Evolutionary conservation across 2,113 vertebrate species (phyloP), one percentile per base, ranked within the genome.

Genomic region (Sapayoa aenigma): DNA sequence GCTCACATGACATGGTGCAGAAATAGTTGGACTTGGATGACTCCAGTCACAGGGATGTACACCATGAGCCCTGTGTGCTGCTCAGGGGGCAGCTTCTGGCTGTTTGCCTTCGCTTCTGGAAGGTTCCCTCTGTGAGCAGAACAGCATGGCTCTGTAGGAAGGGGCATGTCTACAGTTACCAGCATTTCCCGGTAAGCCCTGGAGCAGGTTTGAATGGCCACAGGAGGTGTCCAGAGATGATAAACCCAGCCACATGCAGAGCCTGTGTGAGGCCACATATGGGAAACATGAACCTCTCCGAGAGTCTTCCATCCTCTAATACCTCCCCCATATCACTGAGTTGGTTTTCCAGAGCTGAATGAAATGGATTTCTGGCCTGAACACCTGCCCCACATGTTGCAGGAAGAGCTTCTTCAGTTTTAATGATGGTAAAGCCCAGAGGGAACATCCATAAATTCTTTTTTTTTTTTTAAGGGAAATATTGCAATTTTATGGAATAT

Each of bases 61-160:
- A 12, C 28, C 21, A 5, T 0, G 3, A 89, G 58, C 58, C 33
- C 27, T 88, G 46, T 27, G 28, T 27, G 74, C 50, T 69, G 31
- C 74, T 23, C 2, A 16, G 60, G 46, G 13, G 75, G 56, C 4
- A 18, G 12, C 72, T 72, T 31, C 15, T 17, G 31, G 20, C 9
- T 12, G 0, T 77, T 59, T 46, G 9, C 73, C 31, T 80, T 28
- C 0, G 0, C 37, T 66, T 58, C 53, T 77, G 39, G 72, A 90
- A 44, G 20, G 28, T 65, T 78, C 83, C 59, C 50, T 69, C 30
- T 2, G 60, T 22, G 30, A 35, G 52, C 71, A 35, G 44, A 50
- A 28, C 41, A 47, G 20, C 66, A 14, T 0, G 0, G 49, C 35
- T 87, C 3, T 0, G 2, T 28, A 46, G 85, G 69, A 63, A 53